A percentile compares a stretch with the other conserved stretches of the same genome.
Evolutionary conservation across 2,113 vertebrate genomes (phyloP).

Genomic region (Chascanopsetta lugubris): DNA sequence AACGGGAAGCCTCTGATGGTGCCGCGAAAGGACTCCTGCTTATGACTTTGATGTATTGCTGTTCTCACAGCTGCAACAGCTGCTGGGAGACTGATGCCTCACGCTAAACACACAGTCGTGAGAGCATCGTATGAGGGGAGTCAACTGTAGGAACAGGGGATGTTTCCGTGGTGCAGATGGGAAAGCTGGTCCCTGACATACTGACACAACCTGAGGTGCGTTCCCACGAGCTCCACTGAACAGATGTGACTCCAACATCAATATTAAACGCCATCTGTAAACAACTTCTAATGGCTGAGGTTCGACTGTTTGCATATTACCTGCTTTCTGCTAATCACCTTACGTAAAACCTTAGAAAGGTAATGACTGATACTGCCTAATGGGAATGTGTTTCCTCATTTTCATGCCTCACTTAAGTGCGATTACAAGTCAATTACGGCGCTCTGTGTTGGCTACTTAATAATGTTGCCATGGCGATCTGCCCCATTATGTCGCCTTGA

Average conservation of each 20-base stretch:
- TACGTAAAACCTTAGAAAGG: background rate
- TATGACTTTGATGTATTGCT: slow-evolving; percentile 24
- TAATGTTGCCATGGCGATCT: no score
- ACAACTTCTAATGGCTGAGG: background rate
- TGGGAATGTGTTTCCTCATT: background rate
- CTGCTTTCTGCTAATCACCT: background rate
- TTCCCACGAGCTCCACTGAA: background rate
- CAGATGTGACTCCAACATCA: background rate
- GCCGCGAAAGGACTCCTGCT: background rate
- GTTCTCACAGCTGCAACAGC: slow-evolving; percentile 10
- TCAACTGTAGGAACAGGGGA: background rate
- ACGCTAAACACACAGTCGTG: background rate
- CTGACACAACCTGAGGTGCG: background rate
- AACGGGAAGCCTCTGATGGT: background rate
- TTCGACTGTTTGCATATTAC: background rate
- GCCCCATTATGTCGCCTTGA: no score
- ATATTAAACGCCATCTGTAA: background rate
- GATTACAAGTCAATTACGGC: background rate
- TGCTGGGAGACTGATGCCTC: slow-evolving; percentile 13
- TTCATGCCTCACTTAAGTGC: background rate
- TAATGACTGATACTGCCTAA: background rate
- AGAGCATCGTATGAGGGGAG: background rate
- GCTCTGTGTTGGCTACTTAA: no score
- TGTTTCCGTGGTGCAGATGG: background rate
- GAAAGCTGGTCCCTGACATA: background rate